Conservation (phyloP, 2,113 vertebrate genomes). For the Fulica atra region DNA sequence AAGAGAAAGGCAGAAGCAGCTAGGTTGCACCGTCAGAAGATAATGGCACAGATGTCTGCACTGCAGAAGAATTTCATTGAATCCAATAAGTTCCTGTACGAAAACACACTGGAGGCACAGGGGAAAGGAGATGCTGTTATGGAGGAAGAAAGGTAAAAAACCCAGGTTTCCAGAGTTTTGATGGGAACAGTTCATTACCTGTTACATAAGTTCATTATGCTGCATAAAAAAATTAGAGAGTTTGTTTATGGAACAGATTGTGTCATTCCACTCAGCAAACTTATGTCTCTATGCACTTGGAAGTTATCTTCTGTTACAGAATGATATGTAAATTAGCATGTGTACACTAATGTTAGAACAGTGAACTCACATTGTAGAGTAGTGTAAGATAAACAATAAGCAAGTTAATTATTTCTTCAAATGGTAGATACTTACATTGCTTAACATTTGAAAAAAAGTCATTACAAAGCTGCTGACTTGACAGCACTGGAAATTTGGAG, state of each 20-base stretch:
- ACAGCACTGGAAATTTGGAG: neutral
- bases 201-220: neutral
- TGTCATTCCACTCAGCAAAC: neutral
- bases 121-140: constrained; percentile 76
- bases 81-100: constrained; percentile 93
- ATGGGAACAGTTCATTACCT: neutral
- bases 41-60: constrained; percentile 99
- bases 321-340: neutral
- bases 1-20: constrained; percentile 97
- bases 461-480: neutral
- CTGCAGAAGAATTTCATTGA: constrained; percentile 99
- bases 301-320: neutral
- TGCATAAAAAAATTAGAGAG: neutral
- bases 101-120: constrained; percentile 86
- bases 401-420: neutral
- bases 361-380: neutral
- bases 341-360: neutral
- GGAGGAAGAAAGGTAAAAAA: constrained; percentile 78
- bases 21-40: constrained; percentile 94
- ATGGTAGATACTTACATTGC: neutral
- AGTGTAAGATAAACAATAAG: neutral
- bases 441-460: neutral
- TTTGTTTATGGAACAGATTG: neutral
- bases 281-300: neutral
- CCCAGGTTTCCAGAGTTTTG: neutral